Conservation (phyloP, 2,888 invertebrate genomes). For the Dysmachus trigonus region DNA sequence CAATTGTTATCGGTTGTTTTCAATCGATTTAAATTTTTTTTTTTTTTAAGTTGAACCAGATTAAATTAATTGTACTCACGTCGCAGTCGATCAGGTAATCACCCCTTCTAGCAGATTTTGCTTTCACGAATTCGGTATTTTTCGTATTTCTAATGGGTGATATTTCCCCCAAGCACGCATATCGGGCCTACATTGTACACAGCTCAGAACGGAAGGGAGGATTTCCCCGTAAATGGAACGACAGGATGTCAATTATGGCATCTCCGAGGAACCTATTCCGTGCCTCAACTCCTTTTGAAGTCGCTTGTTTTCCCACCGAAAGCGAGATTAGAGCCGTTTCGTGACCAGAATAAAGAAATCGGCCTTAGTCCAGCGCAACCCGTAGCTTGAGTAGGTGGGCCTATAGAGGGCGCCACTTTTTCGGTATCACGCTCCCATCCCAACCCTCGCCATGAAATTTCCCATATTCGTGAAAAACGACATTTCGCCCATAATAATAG, state of each 20-base stretch:
- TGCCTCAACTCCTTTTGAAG: background rate
- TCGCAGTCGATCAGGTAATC: background rate
- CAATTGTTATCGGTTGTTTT: background rate
- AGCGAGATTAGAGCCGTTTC: background rate
- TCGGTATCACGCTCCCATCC: background rate
- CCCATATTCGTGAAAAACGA: background rate
- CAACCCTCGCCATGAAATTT: background rate
- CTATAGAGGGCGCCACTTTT: background rate
- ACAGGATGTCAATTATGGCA: constrained; percentile 19
- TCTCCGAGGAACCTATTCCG: background rate
- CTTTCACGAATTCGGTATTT: background rate
- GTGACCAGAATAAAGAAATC: background rate
- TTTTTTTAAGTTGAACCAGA: background rate
- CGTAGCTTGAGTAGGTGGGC: background rate
- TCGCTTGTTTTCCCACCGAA: background rate
- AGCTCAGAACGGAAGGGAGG: background rate
- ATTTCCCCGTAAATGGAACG: constrained; percentile 1
- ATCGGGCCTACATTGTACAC: background rate
- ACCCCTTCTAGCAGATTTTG: background rate
- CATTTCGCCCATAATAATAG: background rate
- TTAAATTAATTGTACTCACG: background rate
- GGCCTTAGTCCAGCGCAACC: background rate
- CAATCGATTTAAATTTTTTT: background rate
- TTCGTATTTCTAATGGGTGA: background rate
- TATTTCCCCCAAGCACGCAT: background rate